Base-by-base conservation (phyloP, 2,888 invertebrate genomes). In the Rhagonycha fulva region DNA sequence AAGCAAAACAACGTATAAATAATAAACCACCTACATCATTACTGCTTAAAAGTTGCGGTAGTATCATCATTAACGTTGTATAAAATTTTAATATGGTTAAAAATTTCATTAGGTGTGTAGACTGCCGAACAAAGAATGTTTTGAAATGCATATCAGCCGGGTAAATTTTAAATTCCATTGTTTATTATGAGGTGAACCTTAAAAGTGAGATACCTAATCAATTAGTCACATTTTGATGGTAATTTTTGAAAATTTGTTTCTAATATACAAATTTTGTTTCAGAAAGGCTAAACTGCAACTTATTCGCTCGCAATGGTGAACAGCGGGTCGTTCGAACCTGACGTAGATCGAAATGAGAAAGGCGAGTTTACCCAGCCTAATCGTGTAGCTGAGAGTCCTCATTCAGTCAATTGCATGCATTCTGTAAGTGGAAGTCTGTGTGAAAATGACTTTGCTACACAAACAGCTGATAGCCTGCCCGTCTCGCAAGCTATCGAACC, bases 251-350 rank as follows among this genome's bases (percentile, higher is more conserved):
- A 47, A 9, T 47, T 47, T 47, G n/a, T 47, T 47, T 47, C 47
- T 47, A 47, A 47, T 47, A 47, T 12, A 47, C 5, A n/a, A n/a
- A n/a, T 14, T 66, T 70, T 72, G 61, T 78, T 78, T 75, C 71
- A 78, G 77, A 60, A 68, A 70, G 67, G 70, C 70, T 70, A 62
- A 28, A 7, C 28, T 28, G 9, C 28, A 28, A 28, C 47, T 69
- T 69, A 61, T n/a, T 28, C 32, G 70, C 67, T 74, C 71, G 32
- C 68, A 75, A 87, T 87, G 87, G 87, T 87, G 83, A 87, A 87
- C 82, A 86, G 86, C 82, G 84, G 86, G 76, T 84, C 86, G 74
- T 85, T 84, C 83, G 85, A 85, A 77, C 82, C 83, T 47, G 83
- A 84, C 62, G 80, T 80, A 74, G 84, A 86, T 84, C 84, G 83